A percentile compares a stretch with the other conserved stretches of the same genome.
These are phyloP conservation scores for Anadara kagoshimensis DNA, from an alignment of 1,140 invertebrate genomes.

Conservation along the genomic window DNA sequence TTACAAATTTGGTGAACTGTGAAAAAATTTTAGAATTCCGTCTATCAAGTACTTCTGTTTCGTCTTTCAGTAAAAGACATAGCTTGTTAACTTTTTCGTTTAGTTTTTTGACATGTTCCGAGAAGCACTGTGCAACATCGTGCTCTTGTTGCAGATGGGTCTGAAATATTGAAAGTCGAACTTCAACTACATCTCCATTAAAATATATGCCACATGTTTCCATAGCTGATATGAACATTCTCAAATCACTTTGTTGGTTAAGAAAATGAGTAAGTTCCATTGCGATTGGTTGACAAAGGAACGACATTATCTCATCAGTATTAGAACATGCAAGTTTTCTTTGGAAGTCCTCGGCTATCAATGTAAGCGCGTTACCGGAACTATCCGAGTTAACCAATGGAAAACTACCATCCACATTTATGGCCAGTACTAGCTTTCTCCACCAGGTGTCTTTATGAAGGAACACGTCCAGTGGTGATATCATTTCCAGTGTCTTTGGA, in stretches of 20 bases:
- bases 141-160: background rate
- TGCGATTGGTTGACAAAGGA: constrained; percentile 19
- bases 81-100: background rate
- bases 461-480: background rate
- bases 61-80: background rate
- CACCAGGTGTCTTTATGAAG: constrained; percentile 1
- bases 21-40: background rate
- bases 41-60: constrained; percentile 6
- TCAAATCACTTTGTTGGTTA: background rate
- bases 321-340: background rate
- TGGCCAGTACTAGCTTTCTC: background rate
- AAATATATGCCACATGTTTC: constrained; percentile 18
- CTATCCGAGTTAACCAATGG: background rate
- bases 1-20: constrained; percentile 15
- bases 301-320: constrained; percentile 9
- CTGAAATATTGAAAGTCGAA: constrained; percentile 8
- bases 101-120: constrained; percentile 6
- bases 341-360: background rate
- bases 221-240: constrained; percentile 18
- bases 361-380: background rate
- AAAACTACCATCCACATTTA: background rate
- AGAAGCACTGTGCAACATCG: constrained; percentile 8
- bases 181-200: background rate
- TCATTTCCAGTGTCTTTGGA: background rate
- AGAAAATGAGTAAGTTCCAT: constrained; percentile 20